Base-by-base conservation (phyloP, 2,113 vertebrate genomes). In the Cheilinus undulatus region DNA sequence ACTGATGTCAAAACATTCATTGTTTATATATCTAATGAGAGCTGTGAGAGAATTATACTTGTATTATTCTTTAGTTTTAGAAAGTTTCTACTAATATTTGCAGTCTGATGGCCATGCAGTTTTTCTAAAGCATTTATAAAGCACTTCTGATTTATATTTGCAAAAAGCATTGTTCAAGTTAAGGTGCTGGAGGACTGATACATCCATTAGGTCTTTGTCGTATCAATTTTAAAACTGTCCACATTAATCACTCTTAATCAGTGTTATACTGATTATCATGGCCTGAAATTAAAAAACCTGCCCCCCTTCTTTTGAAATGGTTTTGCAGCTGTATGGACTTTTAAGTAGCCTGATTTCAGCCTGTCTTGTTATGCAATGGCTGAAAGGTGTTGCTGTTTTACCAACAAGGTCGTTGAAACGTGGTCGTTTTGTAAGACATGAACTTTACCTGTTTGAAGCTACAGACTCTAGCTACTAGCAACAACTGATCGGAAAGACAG, bases 191-290 rank as follows among this genome's bases (percentile, higher is more conserved):
- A 19, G 45, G n/a, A 51, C 14, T 20, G 34, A 17, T 54, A 38
- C 69, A 72, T 63, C 49, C 40, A 62, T 11, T 2, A 32, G 36
- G 38, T 52, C 34, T 69, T 34, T 38, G 28, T 68, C n/a, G 23
- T 23, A 38, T 49, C 23, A 27, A 45, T 9, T 15, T 42, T 27
- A 52, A 27, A 65, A 50, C 14, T 15, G 7, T 59, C 46, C n/a
- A 50, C 45, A 50, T 69, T 20, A 28, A 36, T 38, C 36, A 2
- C 23, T 66, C 36, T 15, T 30, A 11, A 27, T 22, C 3, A 49
- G 20, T 8, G 26, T 42, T 23, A 20, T 38, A 46, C 20, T 52
- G 22, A 32, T 32, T 2, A 32, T 32, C 30, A 32, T 7, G 5
- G 30, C 30, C 9, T 32, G 9, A 26, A 45, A 43, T 2, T 11